Evolutionary conservation across 2,113 vertebrate genomes (phyloP).

Genomic region (Alethe diademata): DNA sequence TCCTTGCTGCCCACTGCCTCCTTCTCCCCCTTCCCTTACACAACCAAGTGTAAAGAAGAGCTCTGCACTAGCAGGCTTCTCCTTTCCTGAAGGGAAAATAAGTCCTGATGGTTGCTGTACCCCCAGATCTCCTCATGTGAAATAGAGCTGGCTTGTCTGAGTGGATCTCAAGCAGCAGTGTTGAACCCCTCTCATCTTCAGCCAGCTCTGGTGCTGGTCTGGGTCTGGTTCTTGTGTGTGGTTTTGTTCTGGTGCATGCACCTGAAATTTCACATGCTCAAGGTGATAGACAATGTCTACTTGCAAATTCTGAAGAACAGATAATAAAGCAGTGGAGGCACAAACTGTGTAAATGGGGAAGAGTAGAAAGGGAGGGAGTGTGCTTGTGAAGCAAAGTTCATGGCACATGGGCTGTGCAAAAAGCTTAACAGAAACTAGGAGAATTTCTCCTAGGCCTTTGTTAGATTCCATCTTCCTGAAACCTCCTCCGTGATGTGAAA

Average conservation of each 20-base stretch:
- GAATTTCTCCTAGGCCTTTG: background rate
- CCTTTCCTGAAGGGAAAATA: background rate
- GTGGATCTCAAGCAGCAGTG: background rate
- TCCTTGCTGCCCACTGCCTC: background rate
- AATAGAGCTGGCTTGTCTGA: rapidly evolving
- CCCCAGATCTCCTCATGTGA: background rate
- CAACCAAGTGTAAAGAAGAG: background rate
- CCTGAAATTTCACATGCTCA: background rate
- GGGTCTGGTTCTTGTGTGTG: background rate
- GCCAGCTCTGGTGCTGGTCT: background rate
- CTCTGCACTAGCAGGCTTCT: background rate
- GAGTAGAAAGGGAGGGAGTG: background rate
- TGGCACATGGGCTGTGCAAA: background rate
- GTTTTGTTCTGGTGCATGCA: background rate
- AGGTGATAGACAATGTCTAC: background rate
- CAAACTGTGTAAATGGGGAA: background rate
- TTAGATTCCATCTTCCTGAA: background rate
- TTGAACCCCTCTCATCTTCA: background rate
- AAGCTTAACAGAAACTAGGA: background rate
- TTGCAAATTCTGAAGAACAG: background rate
- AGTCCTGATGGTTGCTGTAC: background rate
- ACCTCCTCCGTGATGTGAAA: background rate
- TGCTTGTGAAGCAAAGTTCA: background rate
- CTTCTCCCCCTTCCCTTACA: background rate
- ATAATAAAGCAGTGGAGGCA: background rate